phyloP scores from a whole-genome alignment of 2,888 invertebrate species.

The Caenorhabditis doughertyi region DNA sequence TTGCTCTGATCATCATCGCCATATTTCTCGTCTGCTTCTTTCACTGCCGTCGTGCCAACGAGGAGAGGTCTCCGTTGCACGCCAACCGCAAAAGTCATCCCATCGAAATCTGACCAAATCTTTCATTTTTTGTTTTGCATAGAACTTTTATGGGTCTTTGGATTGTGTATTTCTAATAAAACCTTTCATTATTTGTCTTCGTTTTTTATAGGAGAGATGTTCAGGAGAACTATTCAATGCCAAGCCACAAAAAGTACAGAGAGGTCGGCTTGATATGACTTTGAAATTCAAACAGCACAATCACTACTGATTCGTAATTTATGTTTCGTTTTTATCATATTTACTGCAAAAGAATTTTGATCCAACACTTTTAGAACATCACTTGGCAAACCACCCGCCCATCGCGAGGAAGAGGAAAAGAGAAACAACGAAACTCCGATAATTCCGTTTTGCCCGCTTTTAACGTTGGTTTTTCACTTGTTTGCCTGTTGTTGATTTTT shows the following conservation, averaged over 20 bases:
- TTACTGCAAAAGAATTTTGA: too few species aligned
- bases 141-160: slow-evolving; percentile 10
- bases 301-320: too few species aligned
- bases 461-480: not conserved
- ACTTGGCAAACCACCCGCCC: too few species aligned
- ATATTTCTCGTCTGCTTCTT: slow-evolving; percentile 64
- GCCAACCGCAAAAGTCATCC: slow-evolving; percentile 70
- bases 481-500: not conserved
- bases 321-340: too few species aligned
- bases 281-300: too few species aligned
- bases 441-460: not conserved
- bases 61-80: slow-evolving; percentile 70
- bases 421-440: slow-evolving; percentile 23
- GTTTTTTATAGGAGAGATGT: not conserved
- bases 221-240: too few species aligned
- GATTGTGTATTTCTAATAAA: slow-evolving; percentile 29
- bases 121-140: slow-evolving; percentile 15
- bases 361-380: too few species aligned
- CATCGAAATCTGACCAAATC: slow-evolving; percentile 68
- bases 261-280: too few species aligned
- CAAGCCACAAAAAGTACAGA: too few species aligned
- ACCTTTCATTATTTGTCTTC: too few species aligned
- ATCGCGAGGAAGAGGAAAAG: not conserved
- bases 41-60: slow-evolving; percentile 67
- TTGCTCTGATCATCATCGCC: slow-evolving; percentile 62